These are phyloP conservation scores for Pseudococcus longispinus DNA, from an alignment of 2,888 invertebrate genomes.

Conservation along the genomic window DNA sequence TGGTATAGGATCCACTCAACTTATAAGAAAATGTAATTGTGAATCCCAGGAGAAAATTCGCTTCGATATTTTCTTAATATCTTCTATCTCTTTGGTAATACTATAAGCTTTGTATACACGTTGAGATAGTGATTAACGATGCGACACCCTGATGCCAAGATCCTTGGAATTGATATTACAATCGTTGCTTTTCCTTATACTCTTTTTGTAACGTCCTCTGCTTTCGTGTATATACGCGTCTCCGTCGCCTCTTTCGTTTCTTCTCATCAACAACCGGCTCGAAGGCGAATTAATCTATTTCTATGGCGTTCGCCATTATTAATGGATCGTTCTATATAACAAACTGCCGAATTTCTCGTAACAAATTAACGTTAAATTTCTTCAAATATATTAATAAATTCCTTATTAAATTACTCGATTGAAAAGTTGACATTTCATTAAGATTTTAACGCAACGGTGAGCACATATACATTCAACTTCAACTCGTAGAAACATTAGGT, in stretches of 20 bases:
- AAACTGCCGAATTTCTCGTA: constrained; percentile 47
- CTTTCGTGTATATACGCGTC: neutral
- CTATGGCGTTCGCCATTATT: constrained; percentile 46
- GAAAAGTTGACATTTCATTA: constrained; percentile 19
- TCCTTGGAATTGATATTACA: constrained; percentile 46
- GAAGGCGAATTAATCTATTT: constrained; percentile 47
- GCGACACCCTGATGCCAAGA: constrained; percentile 40
- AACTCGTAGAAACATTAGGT: neutral
- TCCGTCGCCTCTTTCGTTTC: constrained; percentile 21
- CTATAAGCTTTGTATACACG: constrained; percentile 31
- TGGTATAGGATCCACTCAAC: constrained; percentile 10
- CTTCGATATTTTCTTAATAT: constrained; percentile 33
- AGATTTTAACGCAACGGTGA: constrained; percentile 19
- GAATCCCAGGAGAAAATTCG: constrained; percentile 41
- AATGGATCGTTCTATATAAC: constrained; percentile 47
- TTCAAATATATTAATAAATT: constrained; percentile 31
- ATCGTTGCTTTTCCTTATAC: constrained; percentile 35
- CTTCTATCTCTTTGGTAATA: constrained; percentile 33
- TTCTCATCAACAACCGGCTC: constrained; percentile 18
- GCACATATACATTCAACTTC: neutral
- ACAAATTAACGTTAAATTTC: constrained; percentile 46
- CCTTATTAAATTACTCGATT: neutral
- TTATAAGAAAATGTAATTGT: constrained; percentile 23
- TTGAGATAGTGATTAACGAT: constrained; percentile 47
- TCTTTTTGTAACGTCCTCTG: neutral